These are phyloP conservation scores for Sternarchorhynchus goeldii DNA, from an alignment of 2,797 vertebrate species.

Conservation along the genomic window DNA sequence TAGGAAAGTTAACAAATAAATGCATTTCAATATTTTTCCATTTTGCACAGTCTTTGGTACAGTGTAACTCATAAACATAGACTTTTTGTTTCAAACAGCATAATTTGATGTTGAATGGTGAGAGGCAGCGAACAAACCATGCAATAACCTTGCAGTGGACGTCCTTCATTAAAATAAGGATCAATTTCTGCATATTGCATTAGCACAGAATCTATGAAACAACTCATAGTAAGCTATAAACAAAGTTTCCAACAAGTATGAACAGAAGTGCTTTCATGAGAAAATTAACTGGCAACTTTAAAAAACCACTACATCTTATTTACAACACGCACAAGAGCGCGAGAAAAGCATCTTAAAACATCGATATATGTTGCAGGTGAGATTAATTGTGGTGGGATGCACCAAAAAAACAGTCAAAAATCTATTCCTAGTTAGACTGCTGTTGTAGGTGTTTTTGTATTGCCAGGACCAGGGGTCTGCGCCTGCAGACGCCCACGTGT, in stretches of 20 bases:
- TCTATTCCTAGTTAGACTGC: slow-evolving; percentile 30
- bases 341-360: not conserved
- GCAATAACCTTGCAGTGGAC: too few relatives aligned
- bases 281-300: slow-evolving; percentile 25
- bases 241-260: not conserved
- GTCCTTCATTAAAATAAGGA: too few relatives aligned
- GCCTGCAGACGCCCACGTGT: slow-evolving; percentile 40
- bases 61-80: too few relatives aligned
- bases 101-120: too few relatives aligned
- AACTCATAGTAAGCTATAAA: too few relatives aligned
- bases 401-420: slow-evolving; percentile 10
- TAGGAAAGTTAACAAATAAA: too few relatives aligned
- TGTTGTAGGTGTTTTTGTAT: slow-evolving; percentile 33
- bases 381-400: slow-evolving; percentile 20
- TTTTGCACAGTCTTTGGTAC: too few relatives aligned
- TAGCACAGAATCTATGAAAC: too few relatives aligned
- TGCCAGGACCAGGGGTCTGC: slow-evolving; percentile 17
- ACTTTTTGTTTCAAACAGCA: too few relatives aligned
- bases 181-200: too few relatives aligned
- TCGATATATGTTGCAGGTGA: slow-evolving; percentile 19
- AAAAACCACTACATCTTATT: slow-evolving; percentile 41
- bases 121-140: too few relatives aligned
- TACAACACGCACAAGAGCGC: not conserved
- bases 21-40: too few relatives aligned
- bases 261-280: not conserved